Evolutionary conservation across 2,888 invertebrate genomes (phyloP).

Genomic region (Carabus problematicus): DNA sequence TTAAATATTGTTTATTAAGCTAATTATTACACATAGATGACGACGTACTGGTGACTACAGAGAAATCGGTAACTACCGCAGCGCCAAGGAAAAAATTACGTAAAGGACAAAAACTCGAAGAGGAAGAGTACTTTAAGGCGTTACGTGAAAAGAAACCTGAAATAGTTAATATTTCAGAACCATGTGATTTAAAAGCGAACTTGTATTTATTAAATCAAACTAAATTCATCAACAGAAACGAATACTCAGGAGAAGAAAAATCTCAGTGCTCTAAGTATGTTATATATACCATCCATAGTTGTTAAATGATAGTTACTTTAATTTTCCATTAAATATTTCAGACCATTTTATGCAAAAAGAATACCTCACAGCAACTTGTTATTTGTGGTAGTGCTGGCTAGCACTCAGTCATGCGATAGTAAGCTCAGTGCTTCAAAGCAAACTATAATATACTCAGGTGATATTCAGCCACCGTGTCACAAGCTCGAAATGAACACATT

Average conservation of each 20-base stretch:
- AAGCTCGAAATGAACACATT: slow-evolving; percentile 76
- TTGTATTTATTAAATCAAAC: slow-evolving; percentile 73
- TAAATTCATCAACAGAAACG: slow-evolving; percentile 58
- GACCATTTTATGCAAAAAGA: slow-evolving; percentile 74
- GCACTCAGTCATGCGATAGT: slow-evolving; percentile 60
- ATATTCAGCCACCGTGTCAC: slow-evolving; percentile 73
- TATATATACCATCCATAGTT: not conserved
- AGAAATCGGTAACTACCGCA: slow-evolving; percentile 48
- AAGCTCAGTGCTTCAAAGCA: slow-evolving; percentile 62
- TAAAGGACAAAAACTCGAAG: slow-evolving; percentile 56
- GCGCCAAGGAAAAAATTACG: slow-evolving; percentile 51
- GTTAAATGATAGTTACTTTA: slow-evolving; percentile 17
- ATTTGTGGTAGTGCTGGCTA: slow-evolving; percentile 73
- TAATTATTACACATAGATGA: slow-evolving; percentile 20
- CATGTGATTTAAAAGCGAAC: slow-evolving; percentile 77
- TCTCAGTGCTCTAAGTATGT: slow-evolving; percentile 56
- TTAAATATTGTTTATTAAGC: not conserved
- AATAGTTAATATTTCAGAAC: slow-evolving; percentile 58
- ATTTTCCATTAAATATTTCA: slow-evolving; percentile 48
- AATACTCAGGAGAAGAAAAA: slow-evolving; percentile 56
- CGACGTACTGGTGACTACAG: slow-evolving; percentile 26
- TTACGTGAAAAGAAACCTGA: slow-evolving; percentile 53
- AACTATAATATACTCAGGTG: slow-evolving; percentile 59
- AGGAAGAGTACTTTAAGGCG: slow-evolving; percentile 55
- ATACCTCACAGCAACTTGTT: slow-evolving; percentile 81